phyloP scores from a whole-genome alignment of 2,888 invertebrate species.

The Drosophila suboccidentalis region DNA sequence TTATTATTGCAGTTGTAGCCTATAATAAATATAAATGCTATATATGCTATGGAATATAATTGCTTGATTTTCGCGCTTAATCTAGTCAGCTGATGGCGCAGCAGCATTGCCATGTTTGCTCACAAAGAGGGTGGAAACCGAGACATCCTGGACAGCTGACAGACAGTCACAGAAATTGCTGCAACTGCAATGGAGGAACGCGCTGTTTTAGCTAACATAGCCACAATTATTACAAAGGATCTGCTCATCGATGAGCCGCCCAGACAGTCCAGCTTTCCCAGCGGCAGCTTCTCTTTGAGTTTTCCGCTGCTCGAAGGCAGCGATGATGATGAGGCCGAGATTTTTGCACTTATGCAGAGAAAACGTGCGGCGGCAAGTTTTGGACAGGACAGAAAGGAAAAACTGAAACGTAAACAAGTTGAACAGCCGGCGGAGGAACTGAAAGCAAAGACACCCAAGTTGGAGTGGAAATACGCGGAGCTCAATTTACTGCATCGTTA shows the following conservation, averaged over 20 bases:
- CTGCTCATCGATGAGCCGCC: constrained; percentile 75
- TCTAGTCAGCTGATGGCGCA: constrained; percentile 30
- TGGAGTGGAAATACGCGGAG: constrained; percentile 61
- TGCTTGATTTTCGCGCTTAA: neutral
- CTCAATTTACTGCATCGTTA: constrained; percentile 82
- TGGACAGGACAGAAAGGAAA: constrained; percentile 11
- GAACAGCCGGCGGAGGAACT: neutral
- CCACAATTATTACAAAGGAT: constrained; percentile 84
- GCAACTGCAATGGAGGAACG: constrained; percentile 79
- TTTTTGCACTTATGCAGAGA: constrained; percentile 59
- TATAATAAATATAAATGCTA: neutral
- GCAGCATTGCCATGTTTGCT: constrained; percentile 20
- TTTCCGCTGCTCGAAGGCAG: constrained; percentile 65
- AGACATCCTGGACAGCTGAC: constrained; percentile 7
- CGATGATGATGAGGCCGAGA: constrained; percentile 77
- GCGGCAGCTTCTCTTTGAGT: constrained; percentile 15
- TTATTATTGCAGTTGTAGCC: neutral
- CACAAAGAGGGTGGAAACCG: constrained; percentile 40
- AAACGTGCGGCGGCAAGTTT: constrained; percentile 30
- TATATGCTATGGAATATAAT: neutral
- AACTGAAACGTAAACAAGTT: constrained; percentile 35
- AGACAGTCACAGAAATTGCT: constrained; percentile 17
- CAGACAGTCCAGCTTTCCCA: constrained; percentile 26
- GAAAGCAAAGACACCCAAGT: constrained; percentile 8
- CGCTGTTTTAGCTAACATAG: constrained; percentile 83